Evolutionary conservation across 1,140 invertebrate genomes (phyloP), one percentile per base, ranked within the genome.

Genomic region (Drosophila littoralis): DNA sequence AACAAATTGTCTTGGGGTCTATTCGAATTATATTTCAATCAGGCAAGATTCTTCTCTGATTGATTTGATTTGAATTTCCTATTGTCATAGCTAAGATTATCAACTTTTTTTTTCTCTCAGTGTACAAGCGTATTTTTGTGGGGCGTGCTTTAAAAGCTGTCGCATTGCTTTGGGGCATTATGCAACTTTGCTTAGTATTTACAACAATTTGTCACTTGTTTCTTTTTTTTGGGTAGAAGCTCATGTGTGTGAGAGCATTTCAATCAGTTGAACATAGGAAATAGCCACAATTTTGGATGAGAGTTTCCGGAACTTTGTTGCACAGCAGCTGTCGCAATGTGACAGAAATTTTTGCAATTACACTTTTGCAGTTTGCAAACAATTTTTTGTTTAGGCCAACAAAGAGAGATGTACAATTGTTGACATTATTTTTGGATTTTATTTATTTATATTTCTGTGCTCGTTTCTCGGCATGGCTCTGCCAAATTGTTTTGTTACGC

Each of bases 301-400:
- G 35, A 65, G 71, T 69, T 74, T 74, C 65, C 71, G 65, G 65
- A 68, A 74, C 65, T 68, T 74, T 68, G 43, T 32, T 8, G 35
- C 35, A 59, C 40, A 45, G 70, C 71, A 60, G 55, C 71, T 69
- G 65, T 55, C 42, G 71, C 65, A 59, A 10, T 68, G 54, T 73
- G 46, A 40, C 55, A 59, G 68, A 54, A 60, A 73, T 68, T 73
- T 73, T 68, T 73, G 70, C 64, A 73, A 73, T 73, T 73, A 73
- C 70, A 73, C 64, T 73, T 68, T 73, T 60, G 40, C 55, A 73
- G 58, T 59, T 73, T 66, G 46, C 28, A 52, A 67, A 57, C 63
- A 66, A 59, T 66, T 72, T 65, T 52, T 33, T 38, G 45, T 22
- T 50, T 59, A 8, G 57, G 40, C 42, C 42, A 46, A 59, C 22